phyloP scores from a whole-genome alignment of 2,113 vertebrate species.

The Corynorhinus townsendii region DNA sequence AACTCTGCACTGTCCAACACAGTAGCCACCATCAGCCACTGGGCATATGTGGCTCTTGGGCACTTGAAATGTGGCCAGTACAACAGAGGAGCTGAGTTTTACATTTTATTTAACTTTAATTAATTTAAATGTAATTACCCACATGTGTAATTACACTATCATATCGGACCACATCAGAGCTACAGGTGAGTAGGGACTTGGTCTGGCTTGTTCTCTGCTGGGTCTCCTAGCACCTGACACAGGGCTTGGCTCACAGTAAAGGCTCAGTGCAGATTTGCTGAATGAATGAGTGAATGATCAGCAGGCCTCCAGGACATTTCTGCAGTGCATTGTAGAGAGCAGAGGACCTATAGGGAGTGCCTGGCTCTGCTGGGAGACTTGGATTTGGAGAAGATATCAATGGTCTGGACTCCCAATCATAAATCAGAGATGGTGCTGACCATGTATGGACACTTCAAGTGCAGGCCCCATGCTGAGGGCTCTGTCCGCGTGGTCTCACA shows the following conservation, averaged over 20 bases:
- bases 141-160: too few species aligned
- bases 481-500: background rate
- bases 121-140: background rate
- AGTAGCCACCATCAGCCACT: background rate
- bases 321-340: background rate
- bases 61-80: background rate
- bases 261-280: background rate
- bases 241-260: background rate
- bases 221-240: background rate
- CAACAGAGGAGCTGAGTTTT: background rate
- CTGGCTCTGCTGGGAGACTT: background rate
- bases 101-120: background rate
- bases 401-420: background rate
- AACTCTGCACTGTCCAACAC: background rate
- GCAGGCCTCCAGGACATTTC: background rate
- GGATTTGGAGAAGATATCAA: background rate
- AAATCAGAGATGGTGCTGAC: rapidly evolving
- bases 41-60: background rate
- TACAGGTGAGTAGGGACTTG: background rate
- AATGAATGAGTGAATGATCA: background rate
- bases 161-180: background rate
- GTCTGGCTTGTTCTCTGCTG: background rate
- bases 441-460: rapidly evolving
- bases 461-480: too few species aligned
- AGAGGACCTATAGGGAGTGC: rapidly evolving